Percentiles rank a stretch among this genome's conserved stretches.
Conservation (phyloP, 1,140 invertebrate genomes). For the Drosophila mayri region DNA sequence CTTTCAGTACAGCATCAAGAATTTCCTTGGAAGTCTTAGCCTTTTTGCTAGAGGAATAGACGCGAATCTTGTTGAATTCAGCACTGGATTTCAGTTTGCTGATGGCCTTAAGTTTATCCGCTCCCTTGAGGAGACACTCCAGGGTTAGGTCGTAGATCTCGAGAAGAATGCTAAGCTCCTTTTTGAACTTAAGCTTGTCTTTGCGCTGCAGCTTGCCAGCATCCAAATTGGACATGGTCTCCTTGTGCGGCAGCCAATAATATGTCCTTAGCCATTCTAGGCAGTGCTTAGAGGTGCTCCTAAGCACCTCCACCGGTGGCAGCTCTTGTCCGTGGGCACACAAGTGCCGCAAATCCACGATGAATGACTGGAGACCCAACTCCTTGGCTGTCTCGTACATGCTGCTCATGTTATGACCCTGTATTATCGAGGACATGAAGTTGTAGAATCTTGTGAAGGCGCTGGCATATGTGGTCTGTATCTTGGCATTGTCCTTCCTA, state of each 20-base stretch:
- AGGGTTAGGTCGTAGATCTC: constrained; percentile 67
- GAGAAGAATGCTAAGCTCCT: constrained; percentile 48
- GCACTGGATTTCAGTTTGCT: constrained; percentile 57
- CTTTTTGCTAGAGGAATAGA: constrained; percentile 50
- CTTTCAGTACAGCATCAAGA: constrained; percentile 27
- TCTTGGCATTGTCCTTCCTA: constrained; percentile 25
- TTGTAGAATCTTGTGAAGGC: constrained; percentile 81
- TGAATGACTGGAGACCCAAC: constrained; percentile 72
- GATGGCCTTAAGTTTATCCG: constrained; percentile 60
- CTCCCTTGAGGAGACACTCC: constrained; percentile 66
- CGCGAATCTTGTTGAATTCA: constrained; percentile 61
- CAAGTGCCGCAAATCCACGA: constrained; percentile 79
- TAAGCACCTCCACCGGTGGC: constrained; percentile 60
- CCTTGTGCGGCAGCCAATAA: constrained; percentile 70
- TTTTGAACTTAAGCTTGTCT: constrained; percentile 59
- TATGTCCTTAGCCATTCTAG: constrained; percentile 71
- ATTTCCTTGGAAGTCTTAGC: constrained; percentile 42
- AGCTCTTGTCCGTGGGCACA: constrained; percentile 80
- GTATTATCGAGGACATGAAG: constrained; percentile 83
- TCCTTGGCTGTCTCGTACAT: constrained; percentile 81
- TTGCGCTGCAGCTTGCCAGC: constrained; percentile 58
- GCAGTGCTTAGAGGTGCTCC: constrained; percentile 62
- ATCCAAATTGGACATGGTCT: constrained; percentile 61
- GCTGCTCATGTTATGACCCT: constrained; percentile 65
- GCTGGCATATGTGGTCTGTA: constrained; percentile 68